Evolutionary conservation across 2,113 vertebrate species (phyloP).

Genomic region (Cyanoliseus patagonus): DNA sequence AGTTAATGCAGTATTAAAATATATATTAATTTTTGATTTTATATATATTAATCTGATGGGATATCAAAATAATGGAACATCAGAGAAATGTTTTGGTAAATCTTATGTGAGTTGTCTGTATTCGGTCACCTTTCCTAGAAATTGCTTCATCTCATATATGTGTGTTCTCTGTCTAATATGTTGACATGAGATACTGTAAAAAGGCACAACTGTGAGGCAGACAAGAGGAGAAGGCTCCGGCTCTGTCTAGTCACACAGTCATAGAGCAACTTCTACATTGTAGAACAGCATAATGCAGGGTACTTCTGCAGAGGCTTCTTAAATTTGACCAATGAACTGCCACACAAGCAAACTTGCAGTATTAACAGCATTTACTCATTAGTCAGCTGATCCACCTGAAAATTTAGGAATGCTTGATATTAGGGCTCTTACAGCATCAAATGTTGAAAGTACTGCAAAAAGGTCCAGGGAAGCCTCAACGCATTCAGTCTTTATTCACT

Average conservation of each 20-base stretch:
- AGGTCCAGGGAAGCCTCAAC: neutral
- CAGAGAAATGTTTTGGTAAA: neutral
- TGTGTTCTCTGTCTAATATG: neutral
- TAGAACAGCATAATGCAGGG: neutral
- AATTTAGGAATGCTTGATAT: neutral
- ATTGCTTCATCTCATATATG: neutral
- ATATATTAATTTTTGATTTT: neutral
- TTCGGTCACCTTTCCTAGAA: neutral
- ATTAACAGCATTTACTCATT: neutral
- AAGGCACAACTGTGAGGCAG: neutral
- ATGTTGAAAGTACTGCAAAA: neutral
- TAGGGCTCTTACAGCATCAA: neutral
- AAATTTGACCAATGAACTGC: neutral
- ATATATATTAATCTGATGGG: neutral
- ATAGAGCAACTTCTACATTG: neutral
- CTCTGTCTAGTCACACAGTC: neutral
- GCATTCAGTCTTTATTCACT: neutral
- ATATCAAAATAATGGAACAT: neutral
- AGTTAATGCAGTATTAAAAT: neutral
- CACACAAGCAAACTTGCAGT: neutral
- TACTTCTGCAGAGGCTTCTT: neutral
- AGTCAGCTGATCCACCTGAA: neutral
- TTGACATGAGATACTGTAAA: neutral
- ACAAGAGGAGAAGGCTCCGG: neutral
- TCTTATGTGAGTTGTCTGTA: neutral